phyloP scores from a whole-genome alignment of 2,888 invertebrate species.

The Acronicta alni region DNA sequence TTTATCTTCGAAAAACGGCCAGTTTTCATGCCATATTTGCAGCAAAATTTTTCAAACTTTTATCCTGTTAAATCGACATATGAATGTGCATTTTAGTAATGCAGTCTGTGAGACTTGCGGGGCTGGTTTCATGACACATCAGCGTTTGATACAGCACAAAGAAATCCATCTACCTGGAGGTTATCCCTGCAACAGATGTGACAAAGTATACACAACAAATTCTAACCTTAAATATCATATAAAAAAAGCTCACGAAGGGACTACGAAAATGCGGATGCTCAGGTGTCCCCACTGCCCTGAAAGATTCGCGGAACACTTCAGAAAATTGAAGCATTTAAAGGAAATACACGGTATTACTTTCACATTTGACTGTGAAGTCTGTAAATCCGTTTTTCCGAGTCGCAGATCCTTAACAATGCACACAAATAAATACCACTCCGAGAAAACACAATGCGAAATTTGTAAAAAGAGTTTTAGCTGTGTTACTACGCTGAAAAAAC shows the following conservation, averaged over 20 bases:
- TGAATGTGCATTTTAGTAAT: constrained; percentile 81
- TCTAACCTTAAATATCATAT: constrained; percentile 77
- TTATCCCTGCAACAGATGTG: constrained; percentile 78
- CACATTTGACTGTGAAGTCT: constrained; percentile 74
- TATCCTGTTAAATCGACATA: constrained; percentile 77
- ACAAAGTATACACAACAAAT: constrained; percentile 83
- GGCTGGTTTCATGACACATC: constrained; percentile 77
- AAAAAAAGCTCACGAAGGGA: constrained; percentile 74
- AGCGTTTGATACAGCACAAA: constrained; percentile 75
- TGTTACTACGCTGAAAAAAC: constrained; percentile 72
- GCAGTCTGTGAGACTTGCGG: constrained; percentile 80
- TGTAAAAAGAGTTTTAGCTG: constrained; percentile 86
- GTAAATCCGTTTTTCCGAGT: constrained; percentile 71
- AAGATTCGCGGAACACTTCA: constrained; percentile 76
- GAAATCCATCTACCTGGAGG: constrained; percentile 77
- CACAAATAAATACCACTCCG: constrained; percentile 75
- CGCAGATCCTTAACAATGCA: constrained; percentile 76
- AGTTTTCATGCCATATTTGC: constrained; percentile 76
- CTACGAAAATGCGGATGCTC: constrained; percentile 71
- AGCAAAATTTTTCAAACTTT: constrained; percentile 75
- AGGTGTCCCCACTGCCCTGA: constrained; percentile 76
- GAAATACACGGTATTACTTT: constrained; percentile 76
- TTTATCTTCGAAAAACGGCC: constrained; percentile 66
- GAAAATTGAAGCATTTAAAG: constrained; percentile 78
- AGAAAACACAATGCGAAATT: constrained; percentile 81